These are phyloP conservation scores for Jordanella pulchra DNA, from an alignment of 2,797 vertebrate species.

Conservation along the genomic window DNA sequence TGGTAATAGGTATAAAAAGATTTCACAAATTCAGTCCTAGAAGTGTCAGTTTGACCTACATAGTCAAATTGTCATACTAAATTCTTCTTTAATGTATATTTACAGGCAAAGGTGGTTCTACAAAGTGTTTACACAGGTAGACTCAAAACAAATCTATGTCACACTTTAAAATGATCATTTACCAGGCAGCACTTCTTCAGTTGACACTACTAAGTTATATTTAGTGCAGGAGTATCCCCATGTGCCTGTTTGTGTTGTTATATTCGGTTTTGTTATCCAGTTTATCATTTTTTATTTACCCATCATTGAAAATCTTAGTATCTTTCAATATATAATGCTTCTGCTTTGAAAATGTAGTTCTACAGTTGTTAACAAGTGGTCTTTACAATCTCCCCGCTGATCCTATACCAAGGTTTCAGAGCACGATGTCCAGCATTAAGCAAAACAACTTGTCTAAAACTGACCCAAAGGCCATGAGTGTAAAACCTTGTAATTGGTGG, in stretches of 20 bases:
- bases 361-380: constrained; percentile 72
- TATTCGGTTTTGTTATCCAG: constrained; percentile 81
- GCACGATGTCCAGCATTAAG: constrained; percentile 49
- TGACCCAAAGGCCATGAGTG: constrained; percentile 40
- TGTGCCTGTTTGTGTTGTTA: constrained; percentile 66
- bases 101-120: not conserved
- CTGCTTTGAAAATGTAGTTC: constrained; percentile 64
- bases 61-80: too few species aligned
- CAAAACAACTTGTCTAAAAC: constrained; percentile 54
- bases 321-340: constrained; percentile 71
- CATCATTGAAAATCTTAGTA: constrained; percentile 70
- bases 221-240: constrained; percentile 63
- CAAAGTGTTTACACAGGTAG: not conserved
- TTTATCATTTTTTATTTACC: constrained; percentile 77
- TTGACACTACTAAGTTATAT: constrained; percentile 55
- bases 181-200: constrained; percentile 30
- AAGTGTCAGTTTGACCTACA: too few species aligned
- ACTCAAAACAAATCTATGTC: not conserved
- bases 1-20: not conserved
- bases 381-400: constrained; percentile 56
- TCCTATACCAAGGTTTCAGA: constrained; percentile 40
- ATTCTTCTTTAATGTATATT: not conserved
- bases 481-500: constrained; percentile 51
- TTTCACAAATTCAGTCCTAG: not conserved
- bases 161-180: constrained; percentile 13